Evolutionary conservation across 2,113 vertebrate species (phyloP).

Genomic region (Halcyon malimbica): DNA sequence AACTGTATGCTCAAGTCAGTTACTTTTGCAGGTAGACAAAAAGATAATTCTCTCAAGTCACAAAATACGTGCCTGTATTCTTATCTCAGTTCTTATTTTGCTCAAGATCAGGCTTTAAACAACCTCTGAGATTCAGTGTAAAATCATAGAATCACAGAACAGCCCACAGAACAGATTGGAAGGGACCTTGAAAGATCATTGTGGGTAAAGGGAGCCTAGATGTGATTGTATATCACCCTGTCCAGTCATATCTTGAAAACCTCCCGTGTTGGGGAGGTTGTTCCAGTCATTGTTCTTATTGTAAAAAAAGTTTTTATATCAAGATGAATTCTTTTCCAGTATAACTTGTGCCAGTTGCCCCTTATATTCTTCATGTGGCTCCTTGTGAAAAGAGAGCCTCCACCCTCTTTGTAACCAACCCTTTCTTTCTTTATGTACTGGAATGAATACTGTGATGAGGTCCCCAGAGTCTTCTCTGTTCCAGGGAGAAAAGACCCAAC

Average conservation of each 20-base stretch:
- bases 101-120: background rate
- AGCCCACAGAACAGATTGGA: background rate
- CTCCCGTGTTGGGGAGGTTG: background rate
- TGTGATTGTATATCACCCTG: background rate
- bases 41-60: background rate
- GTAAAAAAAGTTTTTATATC: background rate
- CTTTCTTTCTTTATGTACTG: fast-evolving
- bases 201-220: background rate
- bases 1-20: background rate
- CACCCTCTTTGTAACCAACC: background rate
- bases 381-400: background rate
- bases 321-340: background rate
- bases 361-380: background rate
- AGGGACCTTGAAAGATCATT: background rate
- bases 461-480: background rate
- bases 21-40: background rate
- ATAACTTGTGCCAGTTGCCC: background rate
- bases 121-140: background rate
- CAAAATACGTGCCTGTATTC: background rate
- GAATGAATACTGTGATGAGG: background rate
- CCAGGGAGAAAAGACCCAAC: background rate
- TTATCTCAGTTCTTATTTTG: background rate
- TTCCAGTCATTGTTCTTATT: background rate
- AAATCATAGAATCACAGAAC: background rate
- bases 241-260: background rate